Evolutionary conservation across 2,888 invertebrate species (phyloP), one percentile per base, ranked within the genome.

Genomic region (Pyrgus malvae): DNA sequence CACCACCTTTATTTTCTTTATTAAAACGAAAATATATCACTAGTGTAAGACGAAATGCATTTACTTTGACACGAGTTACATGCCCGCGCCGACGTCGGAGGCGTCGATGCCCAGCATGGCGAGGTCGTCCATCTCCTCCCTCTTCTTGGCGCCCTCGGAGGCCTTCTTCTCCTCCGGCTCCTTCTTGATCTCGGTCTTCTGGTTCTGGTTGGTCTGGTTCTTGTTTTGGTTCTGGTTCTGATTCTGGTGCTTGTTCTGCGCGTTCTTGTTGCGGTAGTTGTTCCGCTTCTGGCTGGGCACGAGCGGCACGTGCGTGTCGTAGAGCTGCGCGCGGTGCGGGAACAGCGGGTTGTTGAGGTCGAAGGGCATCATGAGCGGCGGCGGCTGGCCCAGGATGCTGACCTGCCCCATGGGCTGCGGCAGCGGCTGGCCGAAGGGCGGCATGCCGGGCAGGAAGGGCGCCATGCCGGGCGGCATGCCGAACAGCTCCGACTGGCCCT

Each of bases 71-170:
- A 9, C n/a, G 33, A 12, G 5, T 29, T 68, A 82, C 42, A 82
- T 80, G 5, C 82, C 76, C 0, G 93, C 93, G 5, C 93, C 93
- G 63, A 93, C 92, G 73, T 97, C 97, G 25, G 94, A 94, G 5
- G 94, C 96, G 72, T 96, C 96, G 46, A 97, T 97, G 0, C 97
- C 97, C 48, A 97, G 87, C 94, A 97, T 93, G 2, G 95, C 95
- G 56, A 97, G 80, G 67, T 97, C 97, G 55, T 95, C 95, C 65
- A 91, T 80, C 67, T 91, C 94, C 72, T 82, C 91, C 78, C 74
- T 90, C 80, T 88, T 86, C 78, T 74, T 74, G 68, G 71, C 51
- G 66, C 71, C 9, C 21, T 40, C 0, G 2, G 12, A 7, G 3
- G 33, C 3, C 11, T 48, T 35, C 40, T 50, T 19, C 8, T 31